Base-by-base conservation (phyloP, 2,888 invertebrate genomes). In the Colletes collaris region DNA sequence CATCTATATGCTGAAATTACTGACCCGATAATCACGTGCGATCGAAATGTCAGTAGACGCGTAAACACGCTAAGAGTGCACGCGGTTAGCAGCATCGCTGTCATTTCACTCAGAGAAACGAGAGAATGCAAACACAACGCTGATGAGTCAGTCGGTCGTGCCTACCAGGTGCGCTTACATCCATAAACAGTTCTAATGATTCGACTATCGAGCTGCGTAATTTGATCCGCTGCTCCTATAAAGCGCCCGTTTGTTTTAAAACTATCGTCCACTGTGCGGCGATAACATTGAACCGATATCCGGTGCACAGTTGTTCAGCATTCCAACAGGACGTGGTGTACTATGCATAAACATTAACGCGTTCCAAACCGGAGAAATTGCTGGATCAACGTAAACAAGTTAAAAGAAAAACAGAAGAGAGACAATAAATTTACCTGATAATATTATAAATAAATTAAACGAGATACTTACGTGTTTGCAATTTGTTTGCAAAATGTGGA, bases 401-500 rank as follows among this genome's bases (percentile, higher is more conserved):
- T 19, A 4, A 46, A 16, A 11, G 6, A 60, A 11, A 44, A 53
- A 40, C 3, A 6, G 2, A 27, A 27, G 27, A 27, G 27, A 27
- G 27, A 27, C 27, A 27, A 27, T 27, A 27, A 27, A 27, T 27
- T 2, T 27, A 27, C 27, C 1, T 27, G 27, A 7, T 40, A 40
- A 6, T 40, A 4, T 0, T 40, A 40, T 27, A 46, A 62, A 62
- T 62, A 27, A 11, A 10, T 11, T 19, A 5, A 27, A 19, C 6
- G 7, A 46, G 27, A 19, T 37, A 46, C 44, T 3, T 10, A 46
- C 13, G 6, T 6, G 2, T 59, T 1, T n/a, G 3, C 0, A 3
- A 27, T 27, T 6, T 40, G 8, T 27, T 40, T 8, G 27, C 27
- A 55, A 71, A 53, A 89, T 89, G 88, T 68, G 86, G 59, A 64